Conservation (phyloP, 92 coral and sea anemone species). For the Zoanthus gigantus region DNA sequence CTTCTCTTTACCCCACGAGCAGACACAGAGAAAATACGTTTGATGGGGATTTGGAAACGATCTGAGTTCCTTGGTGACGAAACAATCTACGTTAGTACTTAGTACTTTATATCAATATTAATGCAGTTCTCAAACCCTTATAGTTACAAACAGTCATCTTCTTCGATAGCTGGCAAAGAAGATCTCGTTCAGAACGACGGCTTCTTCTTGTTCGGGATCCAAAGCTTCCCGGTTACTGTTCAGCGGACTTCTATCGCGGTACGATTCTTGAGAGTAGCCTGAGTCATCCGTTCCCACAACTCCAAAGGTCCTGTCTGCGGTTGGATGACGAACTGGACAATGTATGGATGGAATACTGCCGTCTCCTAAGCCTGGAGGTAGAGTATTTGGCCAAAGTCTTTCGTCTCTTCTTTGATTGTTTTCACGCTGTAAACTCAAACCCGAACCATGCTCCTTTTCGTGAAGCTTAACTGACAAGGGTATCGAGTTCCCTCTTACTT, state of each 20-base stretch:
- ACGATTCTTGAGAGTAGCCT: conserved; percentile 80
- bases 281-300: conserved; percentile 76
- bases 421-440: background rate
- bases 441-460: conserved; percentile 2
- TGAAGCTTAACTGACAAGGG: background rate
- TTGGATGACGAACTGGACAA: background rate
- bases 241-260: conserved; percentile 58
- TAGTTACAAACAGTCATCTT: background rate
- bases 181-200: conserved; percentile 61
- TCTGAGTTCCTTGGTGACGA: no score
- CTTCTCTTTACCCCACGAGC: no score
- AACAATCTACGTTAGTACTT: no score
- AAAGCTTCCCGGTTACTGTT: conserved; percentile 27
- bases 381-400: background rate
- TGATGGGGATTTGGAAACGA: no score
- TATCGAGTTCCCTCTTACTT: background rate
- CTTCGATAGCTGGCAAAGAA: conserved; percentile 54
- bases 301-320: background rate
- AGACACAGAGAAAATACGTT: no score
- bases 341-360: background rate
- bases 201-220: conserved; percentile 54
- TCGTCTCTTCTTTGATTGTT: background rate
- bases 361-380: background rate
- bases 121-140: no score
- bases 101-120: no score